Percentiles rank a stretch among this genome's conserved stretches.
phyloP scores from a whole-genome alignment of 1,140 invertebrate species.

The Brachionus angularis region DNA sequence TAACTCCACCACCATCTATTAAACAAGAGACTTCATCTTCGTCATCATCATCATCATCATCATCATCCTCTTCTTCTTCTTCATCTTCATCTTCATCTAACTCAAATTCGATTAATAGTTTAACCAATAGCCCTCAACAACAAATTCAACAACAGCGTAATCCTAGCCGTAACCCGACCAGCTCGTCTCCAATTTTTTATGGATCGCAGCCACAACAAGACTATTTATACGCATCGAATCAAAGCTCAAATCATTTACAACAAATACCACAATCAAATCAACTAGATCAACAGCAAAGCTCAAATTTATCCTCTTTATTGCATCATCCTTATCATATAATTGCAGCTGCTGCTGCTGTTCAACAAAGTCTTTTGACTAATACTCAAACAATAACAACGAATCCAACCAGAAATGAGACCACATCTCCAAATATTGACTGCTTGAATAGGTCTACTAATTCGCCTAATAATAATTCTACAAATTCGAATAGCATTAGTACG shows the following conservation, averaged over 20 bases:
- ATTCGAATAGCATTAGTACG: not conserved
- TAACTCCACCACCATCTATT: slow-evolving; percentile 38
- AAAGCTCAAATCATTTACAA: not conserved
- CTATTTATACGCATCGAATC: not conserved
- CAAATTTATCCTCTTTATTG: slow-evolving; percentile 22
- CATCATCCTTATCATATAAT: slow-evolving; percentile 42
- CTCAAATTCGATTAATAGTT: slow-evolving; percentile 30
- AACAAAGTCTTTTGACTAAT: not conserved
- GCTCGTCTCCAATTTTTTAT: slow-evolving; percentile 21
- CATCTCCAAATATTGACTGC: not conserved
- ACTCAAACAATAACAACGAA: not conserved
- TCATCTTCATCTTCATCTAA: not conserved
- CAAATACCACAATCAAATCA: not conserved
- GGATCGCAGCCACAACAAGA: not conserved
- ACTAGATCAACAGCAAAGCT: not conserved
- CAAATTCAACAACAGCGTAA: not conserved
- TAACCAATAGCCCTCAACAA: slow-evolving; percentile 37
- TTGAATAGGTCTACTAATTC: not conserved
- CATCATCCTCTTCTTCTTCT: slow-evolving; percentile 2
- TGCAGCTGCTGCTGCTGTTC: slow-evolving; percentile 28
- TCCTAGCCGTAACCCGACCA: not conserved
- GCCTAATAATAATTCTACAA: not conserved
- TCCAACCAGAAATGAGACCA: too few relatives aligned
- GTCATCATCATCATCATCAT: slow-evolving; percentile 12
- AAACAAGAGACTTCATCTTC: slow-evolving; percentile 5